Evolutionary conservation across 92 coral and sea anemone genomes (phyloP).

Genomic region (Zoanthus sansibaricus): DNA sequence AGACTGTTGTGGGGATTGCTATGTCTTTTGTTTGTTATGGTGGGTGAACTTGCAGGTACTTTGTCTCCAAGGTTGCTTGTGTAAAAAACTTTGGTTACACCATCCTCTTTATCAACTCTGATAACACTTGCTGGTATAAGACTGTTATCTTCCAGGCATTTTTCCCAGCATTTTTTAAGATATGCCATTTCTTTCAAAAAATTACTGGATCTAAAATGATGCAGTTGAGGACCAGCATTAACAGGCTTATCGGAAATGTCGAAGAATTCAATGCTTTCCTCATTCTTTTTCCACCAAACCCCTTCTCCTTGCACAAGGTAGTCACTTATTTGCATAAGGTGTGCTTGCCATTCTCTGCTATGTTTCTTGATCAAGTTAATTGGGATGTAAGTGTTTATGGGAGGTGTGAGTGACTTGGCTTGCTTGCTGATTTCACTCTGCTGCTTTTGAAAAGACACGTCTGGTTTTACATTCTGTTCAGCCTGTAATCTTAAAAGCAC

Average conservation of each 20-base stretch:
- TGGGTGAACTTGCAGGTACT: background rate
- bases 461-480: too few relatives aligned
- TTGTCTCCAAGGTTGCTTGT: constrained; percentile 3
- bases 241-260: constrained; percentile 49
- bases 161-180: constrained; percentile 57
- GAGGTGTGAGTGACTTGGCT: too few relatives aligned
- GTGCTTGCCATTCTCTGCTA: too few relatives aligned
- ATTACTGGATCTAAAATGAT: constrained; percentile 58
- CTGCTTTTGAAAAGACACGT: too few relatives aligned
- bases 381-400: too few relatives aligned
- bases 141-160: constrained; percentile 26
- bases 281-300: constrained; percentile 72
- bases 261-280: constrained; percentile 64
- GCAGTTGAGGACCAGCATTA: constrained; percentile 54
- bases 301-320: constrained; percentile 63
- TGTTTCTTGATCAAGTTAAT: too few relatives aligned
- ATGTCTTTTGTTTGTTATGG: background rate
- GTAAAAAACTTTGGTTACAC: background rate
- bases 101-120: background rate
- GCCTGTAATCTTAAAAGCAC: too few relatives aligned
- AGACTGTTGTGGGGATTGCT: constrained; percentile 10
- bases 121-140: constrained; percentile 28
- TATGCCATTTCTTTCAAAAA: constrained; percentile 48
- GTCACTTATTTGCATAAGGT: constrained; percentile 56
- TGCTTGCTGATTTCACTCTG: too few relatives aligned